Evolutionary conservation across 2,797 vertebrate species (phyloP), one percentile per base, ranked within the genome.

Genomic region (Ambastaia sidthimunki): DNA sequence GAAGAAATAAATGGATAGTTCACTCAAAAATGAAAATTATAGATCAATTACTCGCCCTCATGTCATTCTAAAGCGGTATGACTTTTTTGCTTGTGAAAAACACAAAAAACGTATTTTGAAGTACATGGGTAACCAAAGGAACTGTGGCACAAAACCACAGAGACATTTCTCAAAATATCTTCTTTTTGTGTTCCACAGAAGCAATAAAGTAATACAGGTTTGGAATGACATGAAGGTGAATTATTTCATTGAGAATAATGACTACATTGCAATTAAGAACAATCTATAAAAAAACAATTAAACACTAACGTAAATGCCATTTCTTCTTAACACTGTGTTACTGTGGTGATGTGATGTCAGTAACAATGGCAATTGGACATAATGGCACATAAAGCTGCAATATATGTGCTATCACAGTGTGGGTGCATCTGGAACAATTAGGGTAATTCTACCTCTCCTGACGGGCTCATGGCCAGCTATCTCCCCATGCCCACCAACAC

Each of bases 341-440:
- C 28, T 68, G 74, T 76, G 65, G 68, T 18, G 18, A 59, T 59
- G 54, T 60, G 66, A 70, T 77, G 66, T 70, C 54, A 77, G 66
- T 54, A 77, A 72, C 76, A 65, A 21, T 2, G 0, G 19, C 44
- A 72, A 31, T 59, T 59, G 50, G 48, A 50, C 23, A 73, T 70
- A 48, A 65, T 65, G 69, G 71, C 70, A 74, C 52, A 67, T 57
- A 66, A 71, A 52, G 28, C 76, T 71, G 19, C 50, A 67, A 59
- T 74, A 44, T 66, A 80, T 47, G 57, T 71, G 59, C 55, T 52
- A 44, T 15, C 52, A 55, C 34, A 55, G 3, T 48, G 57, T 63
- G 47, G 59, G 25, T 71, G 57, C 76, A 78, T 57, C 67, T 71
- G 68, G 57, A 87, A 91, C 89, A 91, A 90, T 87, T 75, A 78